These are phyloP conservation scores for Lasius platythorax DNA, from an alignment of 2,888 invertebrate genomes.

Conservation along the genomic window DNA sequence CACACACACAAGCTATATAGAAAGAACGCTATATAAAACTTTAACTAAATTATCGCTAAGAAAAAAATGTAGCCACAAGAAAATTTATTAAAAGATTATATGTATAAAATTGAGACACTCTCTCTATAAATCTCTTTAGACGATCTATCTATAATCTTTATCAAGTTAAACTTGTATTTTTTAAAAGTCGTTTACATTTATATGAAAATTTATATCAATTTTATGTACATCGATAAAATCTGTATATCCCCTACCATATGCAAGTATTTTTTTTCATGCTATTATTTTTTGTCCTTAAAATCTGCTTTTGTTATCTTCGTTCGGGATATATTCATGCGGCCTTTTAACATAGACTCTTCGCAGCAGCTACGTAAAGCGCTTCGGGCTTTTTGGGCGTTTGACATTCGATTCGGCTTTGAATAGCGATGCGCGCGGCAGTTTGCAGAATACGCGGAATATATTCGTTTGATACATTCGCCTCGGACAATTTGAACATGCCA, in stretches of 20 bases:
- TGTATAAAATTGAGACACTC: not conserved
- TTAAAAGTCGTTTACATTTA: not conserved
- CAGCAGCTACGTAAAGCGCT: not conserved
- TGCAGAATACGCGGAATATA: not conserved
- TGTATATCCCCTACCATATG: not conserved
- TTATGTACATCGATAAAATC: not conserved
- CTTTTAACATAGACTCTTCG: not conserved
- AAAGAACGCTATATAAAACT: too few relatives aligned
- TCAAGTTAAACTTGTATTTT: not conserved
- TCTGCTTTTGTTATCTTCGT: not conserved
- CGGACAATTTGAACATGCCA: conserved; percentile 22
- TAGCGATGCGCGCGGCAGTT: not conserved
- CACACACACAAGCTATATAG: not conserved
- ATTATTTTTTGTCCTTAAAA: not conserved
- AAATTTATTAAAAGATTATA: not conserved
- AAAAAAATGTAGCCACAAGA: not conserved
- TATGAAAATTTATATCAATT: not conserved
- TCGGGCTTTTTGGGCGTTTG: conserved; percentile 9
- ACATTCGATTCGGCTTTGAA: conserved; percentile 37
- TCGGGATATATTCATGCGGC: too few relatives aligned
- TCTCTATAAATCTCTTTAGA: not conserved
- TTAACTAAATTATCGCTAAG: not conserved
- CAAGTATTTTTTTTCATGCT: not conserved
- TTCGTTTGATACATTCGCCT: conserved; percentile 38
- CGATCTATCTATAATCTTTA: not conserved